Percentiles rank a stretch among this genome's conserved stretches.
phyloP scores from a whole-genome alignment of 2,113 vertebrate species.

The Lipophrys pholis region DNA sequence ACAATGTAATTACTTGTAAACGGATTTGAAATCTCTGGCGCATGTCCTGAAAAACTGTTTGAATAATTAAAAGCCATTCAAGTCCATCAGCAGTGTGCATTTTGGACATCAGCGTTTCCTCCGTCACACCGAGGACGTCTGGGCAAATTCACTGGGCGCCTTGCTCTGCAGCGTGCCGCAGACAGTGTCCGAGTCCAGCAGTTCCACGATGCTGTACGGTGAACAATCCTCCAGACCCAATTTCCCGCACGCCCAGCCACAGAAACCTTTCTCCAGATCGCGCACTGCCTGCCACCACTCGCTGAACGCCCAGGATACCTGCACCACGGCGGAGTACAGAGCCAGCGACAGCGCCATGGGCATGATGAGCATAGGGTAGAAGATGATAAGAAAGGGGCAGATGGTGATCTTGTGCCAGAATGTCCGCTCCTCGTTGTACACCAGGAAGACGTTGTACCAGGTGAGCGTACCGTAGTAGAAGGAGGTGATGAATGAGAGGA shows the following conservation, averaged over 20 bases:
- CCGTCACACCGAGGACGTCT: constrained; percentile 90
- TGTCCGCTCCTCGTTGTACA: constrained; percentile 98
- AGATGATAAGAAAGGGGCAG: constrained; percentile 96
- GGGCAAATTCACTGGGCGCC: constrained; percentile 85
- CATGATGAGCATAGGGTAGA: constrained; percentile 97
- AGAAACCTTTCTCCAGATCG: constrained; percentile 98
- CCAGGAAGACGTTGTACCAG: constrained; percentile 99
- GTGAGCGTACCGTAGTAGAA: constrained; percentile 99
- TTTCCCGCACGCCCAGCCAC: constrained; percentile 97
- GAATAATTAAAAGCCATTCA: neutral
- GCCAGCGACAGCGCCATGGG: constrained; percentile 90
- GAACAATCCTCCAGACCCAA: constrained; percentile 97
- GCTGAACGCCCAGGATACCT: constrained; percentile 95
- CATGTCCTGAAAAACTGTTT: neutral
- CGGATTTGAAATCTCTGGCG: neutral
- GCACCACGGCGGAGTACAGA: constrained; percentile 91
- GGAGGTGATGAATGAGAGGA: constrained; percentile 94
- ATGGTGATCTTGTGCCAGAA: constrained; percentile 99
- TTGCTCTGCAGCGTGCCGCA: constrained; percentile 91
- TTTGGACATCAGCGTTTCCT: constrained; percentile 39
- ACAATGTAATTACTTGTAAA: neutral
- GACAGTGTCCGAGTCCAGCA: constrained; percentile 94
- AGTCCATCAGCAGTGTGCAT: neutral
- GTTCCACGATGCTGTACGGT: constrained; percentile 95
- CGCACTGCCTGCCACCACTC: constrained; percentile 94